These are phyloP conservation scores for Macrosoma leucophasiata DNA, from an alignment of 2,888 invertebrate species.

Conservation along the genomic window DNA sequence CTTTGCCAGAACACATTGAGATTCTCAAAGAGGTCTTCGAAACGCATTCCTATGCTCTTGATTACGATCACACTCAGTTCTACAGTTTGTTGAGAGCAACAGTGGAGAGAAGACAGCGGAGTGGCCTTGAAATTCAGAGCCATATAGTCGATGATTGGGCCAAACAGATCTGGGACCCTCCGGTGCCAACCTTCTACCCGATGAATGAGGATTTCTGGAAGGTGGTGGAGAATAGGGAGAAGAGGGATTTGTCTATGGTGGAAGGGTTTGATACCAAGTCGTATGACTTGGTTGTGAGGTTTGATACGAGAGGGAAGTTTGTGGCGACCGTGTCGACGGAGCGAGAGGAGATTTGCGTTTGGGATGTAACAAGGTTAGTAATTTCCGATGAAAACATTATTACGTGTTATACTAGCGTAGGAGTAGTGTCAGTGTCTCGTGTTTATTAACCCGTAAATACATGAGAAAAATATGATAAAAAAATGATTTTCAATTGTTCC, in stretches of 20 bases:
- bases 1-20: constrained; percentile 68
- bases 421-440: too few relatives aligned
- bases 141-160: constrained; percentile 62
- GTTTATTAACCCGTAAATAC: too few relatives aligned
- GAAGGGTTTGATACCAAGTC: constrained; percentile 64
- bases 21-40: constrained; percentile 82
- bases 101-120: constrained; percentile 52
- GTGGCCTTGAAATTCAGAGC: constrained; percentile 46
- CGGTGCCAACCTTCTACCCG: constrained; percentile 78
- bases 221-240: constrained; percentile 45
- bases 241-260: constrained; percentile 45
- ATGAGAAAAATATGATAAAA: too few relatives aligned
- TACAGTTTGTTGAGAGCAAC: constrained; percentile 77
- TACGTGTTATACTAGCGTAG: too few relatives aligned
- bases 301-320: constrained; percentile 81
- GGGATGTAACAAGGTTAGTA: constrained; percentile 79
- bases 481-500: too few relatives aligned
- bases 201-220: constrained; percentile 65
- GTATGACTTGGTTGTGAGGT: constrained; percentile 78
- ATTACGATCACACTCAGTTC: constrained; percentile 89
- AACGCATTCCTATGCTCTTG: constrained; percentile 81
- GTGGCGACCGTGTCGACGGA: constrained; percentile 85
- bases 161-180: constrained; percentile 67
- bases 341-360: constrained; percentile 86
- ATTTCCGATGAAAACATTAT: too few relatives aligned